These are phyloP conservation scores for Raja brachyura DNA, from an alignment of 2,113 vertebrate species.

Conservation along the genomic window DNA sequence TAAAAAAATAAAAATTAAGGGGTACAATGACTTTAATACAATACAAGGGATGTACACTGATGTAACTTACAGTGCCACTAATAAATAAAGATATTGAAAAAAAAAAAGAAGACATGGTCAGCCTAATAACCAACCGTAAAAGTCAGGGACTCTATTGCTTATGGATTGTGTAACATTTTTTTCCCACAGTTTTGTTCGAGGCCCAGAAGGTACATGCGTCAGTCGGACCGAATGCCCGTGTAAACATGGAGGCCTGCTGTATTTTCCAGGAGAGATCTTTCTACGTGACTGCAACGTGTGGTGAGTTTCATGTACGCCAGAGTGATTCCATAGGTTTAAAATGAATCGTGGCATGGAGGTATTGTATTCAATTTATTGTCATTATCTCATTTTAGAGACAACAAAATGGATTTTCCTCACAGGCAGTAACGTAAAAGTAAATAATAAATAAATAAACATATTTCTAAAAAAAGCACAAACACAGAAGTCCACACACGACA, in stretches of 20 bases:
- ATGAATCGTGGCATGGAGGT: neutral
- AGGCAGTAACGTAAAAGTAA: too few relatives aligned
- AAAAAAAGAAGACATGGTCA: neutral
- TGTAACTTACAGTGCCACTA: too few relatives aligned
- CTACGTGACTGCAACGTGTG: neutral
- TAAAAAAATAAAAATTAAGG: too few relatives aligned
- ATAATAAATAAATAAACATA: too few relatives aligned
- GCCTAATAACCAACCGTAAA: neutral
- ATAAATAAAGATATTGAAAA: too few relatives aligned
- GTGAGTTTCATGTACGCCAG: neutral
- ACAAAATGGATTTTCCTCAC: too few relatives aligned
- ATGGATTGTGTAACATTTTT: neutral
- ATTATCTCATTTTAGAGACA: too few relatives aligned
- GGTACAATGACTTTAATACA: too few relatives aligned
- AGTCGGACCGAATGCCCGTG: neutral
- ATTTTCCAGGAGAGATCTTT: neutral
- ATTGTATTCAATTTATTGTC: too few relatives aligned
- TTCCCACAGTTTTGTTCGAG: neutral
- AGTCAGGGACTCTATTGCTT: neutral
- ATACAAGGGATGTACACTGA: too few relatives aligned
- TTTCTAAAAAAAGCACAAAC: too few relatives aligned
- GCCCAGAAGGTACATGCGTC: conserved; percentile 15
- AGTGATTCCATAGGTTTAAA: neutral
- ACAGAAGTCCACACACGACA: too few relatives aligned
- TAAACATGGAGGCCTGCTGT: neutral